phyloP scores from a whole-genome alignment of 2,113 vertebrate genomes.

The Anhinga rufa region DNA sequence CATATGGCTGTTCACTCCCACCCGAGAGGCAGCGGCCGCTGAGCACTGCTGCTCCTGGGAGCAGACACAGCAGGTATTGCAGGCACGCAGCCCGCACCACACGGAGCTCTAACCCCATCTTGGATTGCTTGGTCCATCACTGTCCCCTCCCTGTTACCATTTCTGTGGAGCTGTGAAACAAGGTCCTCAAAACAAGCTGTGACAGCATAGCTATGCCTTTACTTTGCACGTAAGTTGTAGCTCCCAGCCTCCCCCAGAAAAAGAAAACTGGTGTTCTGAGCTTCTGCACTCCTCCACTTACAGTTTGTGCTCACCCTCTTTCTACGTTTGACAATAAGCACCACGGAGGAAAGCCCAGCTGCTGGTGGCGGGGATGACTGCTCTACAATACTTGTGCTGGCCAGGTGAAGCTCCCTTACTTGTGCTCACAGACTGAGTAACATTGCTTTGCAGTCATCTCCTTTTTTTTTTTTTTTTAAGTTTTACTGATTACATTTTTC shows the following conservation, averaged over 20 bases:
- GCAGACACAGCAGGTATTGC: too few relatives aligned
- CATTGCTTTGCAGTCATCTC: background rate
- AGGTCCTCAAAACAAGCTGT: background rate
- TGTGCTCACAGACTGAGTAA: background rate
- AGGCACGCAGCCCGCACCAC: rapidly evolving
- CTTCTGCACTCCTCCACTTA: background rate
- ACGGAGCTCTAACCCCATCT: too few relatives aligned
- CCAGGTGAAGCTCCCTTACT: background rate
- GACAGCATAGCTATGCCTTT: background rate
- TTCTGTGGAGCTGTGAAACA: background rate
- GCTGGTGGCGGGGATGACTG: background rate
- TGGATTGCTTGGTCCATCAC: background rate
- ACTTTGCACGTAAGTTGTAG: background rate
- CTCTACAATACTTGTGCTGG: background rate
- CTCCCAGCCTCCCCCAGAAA: background rate
- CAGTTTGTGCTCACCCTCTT: background rate
- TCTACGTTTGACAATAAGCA: background rate
- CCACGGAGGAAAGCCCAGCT: background rate
- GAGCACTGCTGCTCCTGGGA: background rate
- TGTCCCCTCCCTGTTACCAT: background rate
- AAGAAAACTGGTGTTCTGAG: background rate
- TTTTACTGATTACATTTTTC: background rate
- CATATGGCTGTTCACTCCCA: background rate
- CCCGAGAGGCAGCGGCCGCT: background rate
- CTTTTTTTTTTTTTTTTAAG: background rate